Evolutionary conservation across 2,888 invertebrate species (phyloP), one percentile per base, ranked within the genome.

Genomic region (Nipponacmea schrenckii): DNA sequence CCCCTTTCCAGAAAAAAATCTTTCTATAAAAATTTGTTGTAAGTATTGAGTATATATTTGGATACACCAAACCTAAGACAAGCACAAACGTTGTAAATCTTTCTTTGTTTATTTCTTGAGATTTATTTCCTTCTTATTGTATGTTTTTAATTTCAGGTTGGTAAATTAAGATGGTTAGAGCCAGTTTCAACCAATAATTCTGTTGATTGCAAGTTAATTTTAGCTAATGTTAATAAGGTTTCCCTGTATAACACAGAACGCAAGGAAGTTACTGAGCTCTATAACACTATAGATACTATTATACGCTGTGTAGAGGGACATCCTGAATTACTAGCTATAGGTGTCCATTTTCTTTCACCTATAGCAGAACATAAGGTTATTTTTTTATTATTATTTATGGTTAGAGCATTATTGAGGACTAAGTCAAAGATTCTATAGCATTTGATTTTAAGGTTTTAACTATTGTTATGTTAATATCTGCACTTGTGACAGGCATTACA

Each of bases 401-500:
- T 65, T 45, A 44, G 56, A 56, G 12, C 24, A 65, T 75, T 64
- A 70, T 62, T n/a, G n/a, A n/a, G n/a, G n/a, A n/a, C n/a, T n/a
- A n/a, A n/a, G n/a, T n/a, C n/a, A n/a, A n/a, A n/a, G n/a, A n/a
- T n/a, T n/a, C n/a, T n/a, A n/a, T n/a, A n/a, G n/a, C n/a, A n/a
- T n/a, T n/a, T n/a, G n/a, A n/a, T n/a, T n/a, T n/a, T n/a, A n/a
- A n/a, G n/a, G n/a, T n/a, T n/a, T n/a, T n/a, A n/a, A n/a, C n/a
- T n/a, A n/a, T n/a, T n/a, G n/a, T n/a, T n/a, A n/a, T n/a, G n/a
- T n/a, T n/a, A n/a, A n/a, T n/a, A n/a, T n/a, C n/a, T n/a, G n/a
- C n/a, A n/a, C n/a, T n/a, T n/a, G n/a, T n/a, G n/a, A n/a, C n/a
- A n/a, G n/a, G n/a, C n/a, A n/a, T n/a, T n/a, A n/a, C n/a, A n/a